phyloP scores from a whole-genome alignment of 2,113 vertebrate species.

The Anser brachyrhynchus region DNA sequence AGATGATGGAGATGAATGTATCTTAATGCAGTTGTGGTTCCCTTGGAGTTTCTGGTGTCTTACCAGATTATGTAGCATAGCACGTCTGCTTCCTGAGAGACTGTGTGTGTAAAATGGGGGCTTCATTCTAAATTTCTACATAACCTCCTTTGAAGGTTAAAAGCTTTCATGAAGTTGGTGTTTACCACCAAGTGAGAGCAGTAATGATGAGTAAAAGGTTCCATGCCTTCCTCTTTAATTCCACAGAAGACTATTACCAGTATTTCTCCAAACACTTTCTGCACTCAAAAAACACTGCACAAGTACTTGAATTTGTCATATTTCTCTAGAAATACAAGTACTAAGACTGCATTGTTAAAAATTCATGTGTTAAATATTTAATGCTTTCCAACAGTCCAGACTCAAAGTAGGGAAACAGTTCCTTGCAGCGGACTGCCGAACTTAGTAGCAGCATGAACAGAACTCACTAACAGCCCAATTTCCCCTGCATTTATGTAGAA shows the following conservation, averaged over 20 bases:
- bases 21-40: background rate
- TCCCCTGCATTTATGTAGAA: background rate
- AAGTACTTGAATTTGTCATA: background rate
- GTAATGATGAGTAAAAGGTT: background rate
- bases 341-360: background rate
- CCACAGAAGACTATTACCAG: background rate
- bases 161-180: background rate
- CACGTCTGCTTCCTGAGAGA: background rate
- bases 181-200: background rate
- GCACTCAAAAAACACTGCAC: background rate
- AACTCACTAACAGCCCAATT: background rate
- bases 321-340: background rate
- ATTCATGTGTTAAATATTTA: background rate
- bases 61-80: background rate
- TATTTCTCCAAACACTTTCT: background rate
- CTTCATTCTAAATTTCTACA: background rate
- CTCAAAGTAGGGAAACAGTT: background rate
- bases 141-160: background rate
- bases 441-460: no score
- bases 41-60: background rate
- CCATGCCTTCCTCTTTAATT: background rate
- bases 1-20: accelerated
- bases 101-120: background rate
- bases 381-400: background rate
- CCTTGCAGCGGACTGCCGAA: accelerated